phyloP scores from a whole-genome alignment of 2,888 invertebrate species.

The Ophonus ardosiacus region DNA sequence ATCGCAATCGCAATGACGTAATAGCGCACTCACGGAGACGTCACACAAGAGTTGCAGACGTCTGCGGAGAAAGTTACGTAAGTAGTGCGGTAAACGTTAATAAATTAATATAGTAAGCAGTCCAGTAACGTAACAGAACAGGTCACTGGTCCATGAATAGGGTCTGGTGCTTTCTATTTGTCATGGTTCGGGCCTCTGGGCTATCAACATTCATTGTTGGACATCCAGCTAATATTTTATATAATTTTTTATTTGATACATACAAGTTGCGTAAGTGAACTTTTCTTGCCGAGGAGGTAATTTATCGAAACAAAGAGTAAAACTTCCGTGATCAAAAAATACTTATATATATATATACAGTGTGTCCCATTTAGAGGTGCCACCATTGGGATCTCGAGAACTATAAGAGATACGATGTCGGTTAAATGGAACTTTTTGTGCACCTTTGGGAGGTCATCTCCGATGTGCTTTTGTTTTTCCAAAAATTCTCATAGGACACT shows the following conservation, averaged over 20 bases:
- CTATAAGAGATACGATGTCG: too few relatives aligned
- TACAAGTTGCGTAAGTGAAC: neutral
- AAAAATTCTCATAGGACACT: too few relatives aligned
- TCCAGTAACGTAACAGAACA: neutral
- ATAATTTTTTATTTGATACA: neutral
- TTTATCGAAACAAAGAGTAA: too few relatives aligned
- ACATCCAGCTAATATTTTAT: neutral
- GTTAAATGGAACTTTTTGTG: too few relatives aligned
- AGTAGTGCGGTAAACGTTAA: neutral
- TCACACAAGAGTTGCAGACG: conserved; percentile 18
- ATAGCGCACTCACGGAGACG: conserved; percentile 6
- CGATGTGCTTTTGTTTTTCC: too few relatives aligned
- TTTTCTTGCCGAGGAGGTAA: too few relatives aligned
- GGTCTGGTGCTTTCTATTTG: conserved; percentile 25
- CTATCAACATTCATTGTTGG: neutral
- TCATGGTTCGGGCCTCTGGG: neutral
- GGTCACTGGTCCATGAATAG: conserved; percentile 25
- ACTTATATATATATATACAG: too few relatives aligned
- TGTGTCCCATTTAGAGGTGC: too few relatives aligned
- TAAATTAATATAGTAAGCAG: conserved; percentile 6
- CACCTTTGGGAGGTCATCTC: too few relatives aligned
- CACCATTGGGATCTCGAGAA: too few relatives aligned
- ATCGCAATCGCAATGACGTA: conserved; percentile 45
- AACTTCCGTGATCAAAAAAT: too few relatives aligned
- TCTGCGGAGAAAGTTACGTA: conserved; percentile 43